Evolutionary conservation across 2,113 vertebrate species (phyloP), one percentile per base, ranked within the genome.

Genomic region (Helogale parvula): DNA sequence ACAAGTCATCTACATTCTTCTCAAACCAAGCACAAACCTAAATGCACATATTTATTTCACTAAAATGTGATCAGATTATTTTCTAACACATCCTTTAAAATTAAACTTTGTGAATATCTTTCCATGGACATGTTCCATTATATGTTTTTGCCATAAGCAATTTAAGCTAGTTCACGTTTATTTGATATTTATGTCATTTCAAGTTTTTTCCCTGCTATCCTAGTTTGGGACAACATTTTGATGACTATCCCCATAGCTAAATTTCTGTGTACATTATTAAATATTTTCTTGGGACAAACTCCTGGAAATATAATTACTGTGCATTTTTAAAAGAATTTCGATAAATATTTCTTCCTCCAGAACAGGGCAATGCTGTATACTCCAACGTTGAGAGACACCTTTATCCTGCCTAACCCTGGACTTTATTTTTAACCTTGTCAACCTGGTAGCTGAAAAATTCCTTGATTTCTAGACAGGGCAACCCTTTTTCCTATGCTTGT

Each of bases 391-490:
- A 87, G n/a, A 88, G 29, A 52, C 4, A 79, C 6, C 35, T 74
- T 82, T 83, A 74, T 72, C 27, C 16, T 86, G 29, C 1, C 19
- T 79, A 80, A 93, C 0, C 33, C 14, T 91, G 35, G 10, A 47
- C 38, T 68, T 33, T 95, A 82, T 69, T 82, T 90, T 76, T 52
- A 90, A 68, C 79, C 57, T 88, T 68, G 21, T 76, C 74, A 93
- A 84, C 27, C 13, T 88, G 66, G 54, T 47, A 90, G 29, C 45
- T 90, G 31, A 66, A 88, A 90, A 89, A 71, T 47, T 80, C 35
- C 35, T 74, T 60, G 1, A 35, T 81, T 86, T n/a, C 10, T 41
- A 66, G 52, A 96, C 8, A 72, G 57, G 74, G 10, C 81, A 47
- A 71, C 7, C 0, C 35, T 74, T 65, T 90, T 77, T 35, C 13